phyloP scores from a whole-genome alignment of 1,140 invertebrate species.

The Paramacrobiotus metropolitanus region DNA sequence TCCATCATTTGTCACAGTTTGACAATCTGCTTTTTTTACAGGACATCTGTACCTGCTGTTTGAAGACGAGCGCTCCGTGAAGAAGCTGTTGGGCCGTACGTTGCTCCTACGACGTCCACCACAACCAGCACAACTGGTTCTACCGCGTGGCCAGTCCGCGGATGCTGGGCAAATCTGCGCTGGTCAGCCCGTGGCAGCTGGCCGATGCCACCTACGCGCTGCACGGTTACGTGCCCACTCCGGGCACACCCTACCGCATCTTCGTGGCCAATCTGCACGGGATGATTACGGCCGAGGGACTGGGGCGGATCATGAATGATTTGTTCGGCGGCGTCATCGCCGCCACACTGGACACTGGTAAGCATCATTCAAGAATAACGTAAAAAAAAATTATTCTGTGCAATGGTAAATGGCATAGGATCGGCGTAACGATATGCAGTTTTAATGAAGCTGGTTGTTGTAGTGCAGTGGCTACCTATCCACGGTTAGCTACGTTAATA shows the following conservation, averaged over 20 bases:
- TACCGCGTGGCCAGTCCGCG: slow-evolving; percentile 66
- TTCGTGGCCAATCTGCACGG: slow-evolving; percentile 94
- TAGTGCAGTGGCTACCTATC: too few relatives aligned
- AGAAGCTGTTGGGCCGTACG: slow-evolving; percentile 49
- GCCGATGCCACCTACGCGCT: slow-evolving; percentile 66
- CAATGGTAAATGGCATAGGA: too few relatives aligned
- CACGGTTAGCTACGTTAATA: too few relatives aligned
- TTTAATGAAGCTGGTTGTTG: too few relatives aligned
- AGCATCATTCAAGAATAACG: too few relatives aligned
- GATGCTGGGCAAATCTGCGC: slow-evolving; percentile 64
- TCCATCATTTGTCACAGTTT: too few relatives aligned
- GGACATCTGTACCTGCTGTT: not conserved
- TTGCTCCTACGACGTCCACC: slow-evolving; percentile 45
- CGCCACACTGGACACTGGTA: not conserved
- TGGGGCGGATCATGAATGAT: slow-evolving; percentile 23
- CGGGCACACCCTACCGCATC: slow-evolving; percentile 46
- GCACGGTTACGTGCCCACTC: slow-evolving; percentile 47
- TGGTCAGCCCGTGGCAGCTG: slow-evolving; percentile 86
- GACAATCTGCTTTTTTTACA: too few relatives aligned
- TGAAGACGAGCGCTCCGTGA: slow-evolving; percentile 13
- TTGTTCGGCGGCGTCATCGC: not conserved
- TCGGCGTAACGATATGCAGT: too few relatives aligned
- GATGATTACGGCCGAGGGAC: slow-evolving; percentile 68
- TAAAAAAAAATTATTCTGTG: too few relatives aligned
- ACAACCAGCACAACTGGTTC: slow-evolving; percentile 47